Conservation (phyloP, 2,113 vertebrate species). For the Axis porcinus region DNA sequence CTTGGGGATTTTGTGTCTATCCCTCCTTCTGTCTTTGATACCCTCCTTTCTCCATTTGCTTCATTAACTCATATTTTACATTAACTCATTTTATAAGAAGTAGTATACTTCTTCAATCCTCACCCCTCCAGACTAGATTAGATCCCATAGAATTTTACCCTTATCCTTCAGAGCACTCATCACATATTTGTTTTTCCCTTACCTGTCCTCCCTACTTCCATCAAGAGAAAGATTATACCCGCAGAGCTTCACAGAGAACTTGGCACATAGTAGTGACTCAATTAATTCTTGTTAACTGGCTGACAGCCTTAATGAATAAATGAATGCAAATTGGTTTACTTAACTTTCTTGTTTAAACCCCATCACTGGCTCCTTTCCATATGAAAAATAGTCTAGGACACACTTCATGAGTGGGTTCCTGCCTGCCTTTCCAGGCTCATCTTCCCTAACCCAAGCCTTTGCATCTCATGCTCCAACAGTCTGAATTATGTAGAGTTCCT, state of each 20-base stretch:
- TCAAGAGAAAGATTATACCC: neutral
- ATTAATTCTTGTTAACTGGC: constrained; percentile 16
- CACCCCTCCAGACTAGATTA: neutral
- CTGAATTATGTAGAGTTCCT: neutral
- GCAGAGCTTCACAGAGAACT: neutral
- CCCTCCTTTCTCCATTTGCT: neutral
- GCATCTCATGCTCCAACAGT: neutral
- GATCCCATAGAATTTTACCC: neutral
- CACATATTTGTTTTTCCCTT: neutral
- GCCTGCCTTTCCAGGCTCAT: neutral
- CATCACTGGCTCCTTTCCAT: neutral
- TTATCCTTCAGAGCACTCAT: neutral
- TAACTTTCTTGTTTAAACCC: neutral
- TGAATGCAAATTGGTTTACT: neutral
- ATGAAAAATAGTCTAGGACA: neutral
- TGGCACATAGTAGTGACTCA: neutral
- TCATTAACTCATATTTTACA: neutral
- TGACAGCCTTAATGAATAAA: constrained; percentile 8
- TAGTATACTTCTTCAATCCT: neutral
- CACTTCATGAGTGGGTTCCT: neutral
- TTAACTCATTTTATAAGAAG: neutral
- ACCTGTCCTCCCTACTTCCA: neutral
- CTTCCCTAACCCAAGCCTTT: neutral
- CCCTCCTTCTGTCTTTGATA: neutral
- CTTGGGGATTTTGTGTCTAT: neutral